Evolutionary conservation across 2,797 vertebrate genomes (phyloP), one percentile per base, ranked within the genome.

Genomic region (Nyctalus aviator): DNA sequence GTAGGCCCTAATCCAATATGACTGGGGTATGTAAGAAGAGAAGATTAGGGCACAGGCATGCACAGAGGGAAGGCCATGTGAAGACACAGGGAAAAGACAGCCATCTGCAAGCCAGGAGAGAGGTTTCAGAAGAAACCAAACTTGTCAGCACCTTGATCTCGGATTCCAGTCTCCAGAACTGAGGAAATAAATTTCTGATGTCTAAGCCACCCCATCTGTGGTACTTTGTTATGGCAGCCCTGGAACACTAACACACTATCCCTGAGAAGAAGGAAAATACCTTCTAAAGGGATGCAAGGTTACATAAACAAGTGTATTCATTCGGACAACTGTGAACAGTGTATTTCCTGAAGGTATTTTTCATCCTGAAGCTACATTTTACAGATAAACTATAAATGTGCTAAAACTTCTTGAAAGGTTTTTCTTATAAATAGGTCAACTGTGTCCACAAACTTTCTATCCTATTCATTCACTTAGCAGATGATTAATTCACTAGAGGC

Each of bases 381-480:
- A 64, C 7, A 94, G 46, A 79, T 87, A 66, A 86, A 66, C 71
- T 55, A 87, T 23, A 93, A 95, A 88, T 44, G 15, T 77, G 25
- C 48, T 87, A 94, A 44, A 64, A 81, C 46, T 92, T 90, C 32
- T 87, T 94, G 21, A 46, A 79, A 41, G 21, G 20, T 71, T 84
- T 78, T 75, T 46, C 35, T 35, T 73, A 32, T 90, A 76, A 83
- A 11, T 53, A 44, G 46, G 8, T 62, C 30, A 64, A 15, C 62
- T 68, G 78, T 37, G 15, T 84, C 25, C 18, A 32, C 32, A 75
- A 32, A 76, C 21, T 86, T 88, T 50, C 35, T 72, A 25, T 55
- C 48, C 46, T 50, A 17, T 72, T 84, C 53, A 35, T 73, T 87
- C 30, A 69, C 21, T 53, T 76, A 66, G 13, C n/a, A 89, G 44